phyloP scores from a whole-genome alignment of 2,888 invertebrate genomes.

The Eristalinus sepulchralis region DNA sequence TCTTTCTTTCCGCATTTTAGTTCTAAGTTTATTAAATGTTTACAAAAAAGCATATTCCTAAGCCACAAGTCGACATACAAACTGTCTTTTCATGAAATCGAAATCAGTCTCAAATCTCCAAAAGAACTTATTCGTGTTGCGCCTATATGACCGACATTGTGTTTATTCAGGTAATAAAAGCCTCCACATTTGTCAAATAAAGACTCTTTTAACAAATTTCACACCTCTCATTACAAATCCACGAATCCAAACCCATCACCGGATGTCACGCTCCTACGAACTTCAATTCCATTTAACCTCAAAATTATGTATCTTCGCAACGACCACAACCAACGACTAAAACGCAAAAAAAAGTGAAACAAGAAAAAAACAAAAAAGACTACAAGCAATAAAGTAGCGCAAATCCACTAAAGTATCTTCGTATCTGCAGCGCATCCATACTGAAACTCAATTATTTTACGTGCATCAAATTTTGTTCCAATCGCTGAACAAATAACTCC shows the following conservation, averaged over 20 bases:
- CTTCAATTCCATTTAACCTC: constrained; percentile 13
- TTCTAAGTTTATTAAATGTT: too few relatives aligned
- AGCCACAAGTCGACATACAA: too few relatives aligned
- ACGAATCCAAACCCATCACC: background rate
- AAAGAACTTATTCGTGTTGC: too few relatives aligned
- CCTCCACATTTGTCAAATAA: too few relatives aligned
- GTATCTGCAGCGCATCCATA: constrained; percentile 52
- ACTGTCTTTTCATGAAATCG: too few relatives aligned
- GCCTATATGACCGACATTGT: too few relatives aligned
- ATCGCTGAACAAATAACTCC: constrained; percentile 53
- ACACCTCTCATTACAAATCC: background rate
- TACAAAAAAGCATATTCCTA: too few relatives aligned
- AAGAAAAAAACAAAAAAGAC: background rate
- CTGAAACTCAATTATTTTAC: constrained; percentile 57
- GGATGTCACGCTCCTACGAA: constrained; percentile 30
- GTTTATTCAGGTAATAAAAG: too few relatives aligned
- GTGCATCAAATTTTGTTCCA: constrained; percentile 62
- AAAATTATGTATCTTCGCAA: constrained; percentile 4
- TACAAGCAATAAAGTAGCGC: background rate
- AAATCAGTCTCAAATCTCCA: too few relatives aligned
- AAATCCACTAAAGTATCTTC: constrained; percentile 20
- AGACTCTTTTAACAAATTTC: too few relatives aligned
- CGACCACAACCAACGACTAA: background rate
- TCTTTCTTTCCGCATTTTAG: too few relatives aligned
- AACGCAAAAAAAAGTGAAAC: background rate